These are phyloP conservation scores for Tetragonula carbonaria DNA, from an alignment of 2,888 invertebrate species.

Conservation along the genomic window DNA sequence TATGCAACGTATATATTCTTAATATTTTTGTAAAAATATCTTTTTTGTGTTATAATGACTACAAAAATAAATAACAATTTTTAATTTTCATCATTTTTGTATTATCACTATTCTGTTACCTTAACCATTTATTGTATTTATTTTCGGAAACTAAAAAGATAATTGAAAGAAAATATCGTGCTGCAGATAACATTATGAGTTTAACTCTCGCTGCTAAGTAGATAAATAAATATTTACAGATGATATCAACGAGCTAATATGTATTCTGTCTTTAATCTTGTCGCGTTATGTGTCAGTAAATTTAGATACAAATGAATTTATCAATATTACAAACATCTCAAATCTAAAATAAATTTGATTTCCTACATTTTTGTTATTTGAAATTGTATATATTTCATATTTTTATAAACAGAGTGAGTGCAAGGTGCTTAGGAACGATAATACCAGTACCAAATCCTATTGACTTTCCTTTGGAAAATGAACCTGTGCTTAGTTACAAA, in stretches of 20 bases:
- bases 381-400: slow-evolving; percentile 11
- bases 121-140: background rate
- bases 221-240: slow-evolving; percentile 66
- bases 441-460: slow-evolving; percentile 88
- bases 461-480: slow-evolving; percentile 90
- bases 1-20: slow-evolving; percentile 29
- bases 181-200: slow-evolving; percentile 65
- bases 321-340: background rate
- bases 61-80: background rate
- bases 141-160: background rate
- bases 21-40: slow-evolving; percentile 18
- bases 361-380: background rate
- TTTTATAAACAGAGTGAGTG: slow-evolving; percentile 79
- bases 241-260: slow-evolving; percentile 53
- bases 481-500: slow-evolving; percentile 92
- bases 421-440: slow-evolving; percentile 87
- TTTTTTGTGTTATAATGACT: background rate
- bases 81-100: background rate
- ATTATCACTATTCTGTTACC: background rate
- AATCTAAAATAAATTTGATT: background rate
- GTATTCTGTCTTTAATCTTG: slow-evolving; percentile 22
- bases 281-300: slow-evolving; percentile 24
- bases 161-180: background rate
- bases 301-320: background rate
- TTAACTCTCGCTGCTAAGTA: slow-evolving; percentile 41